These are phyloP conservation scores for Saxidomus purpurata DNA, from an alignment of 1,140 invertebrate genomes.

Conservation along the genomic window DNA sequence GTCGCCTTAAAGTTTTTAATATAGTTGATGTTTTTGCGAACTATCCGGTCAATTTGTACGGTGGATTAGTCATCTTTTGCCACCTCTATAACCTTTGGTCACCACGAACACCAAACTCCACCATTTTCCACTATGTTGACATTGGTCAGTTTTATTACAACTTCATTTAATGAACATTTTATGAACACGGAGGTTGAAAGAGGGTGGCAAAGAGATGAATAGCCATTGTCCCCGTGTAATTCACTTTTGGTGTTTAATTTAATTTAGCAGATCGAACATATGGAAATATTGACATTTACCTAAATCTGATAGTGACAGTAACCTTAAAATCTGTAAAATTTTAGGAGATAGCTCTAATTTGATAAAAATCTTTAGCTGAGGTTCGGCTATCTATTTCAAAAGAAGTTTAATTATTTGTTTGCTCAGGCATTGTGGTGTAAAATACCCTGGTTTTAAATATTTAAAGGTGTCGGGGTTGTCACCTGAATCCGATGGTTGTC, in stretches of 20 bases:
- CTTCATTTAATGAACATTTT: constrained; percentile 36
- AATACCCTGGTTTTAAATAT: constrained; percentile 48
- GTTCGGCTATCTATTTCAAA: constrained; percentile 58
- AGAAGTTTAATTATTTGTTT: constrained; percentile 65
- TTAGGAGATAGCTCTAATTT: constrained; percentile 5
- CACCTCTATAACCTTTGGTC: background rate
- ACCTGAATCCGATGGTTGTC: constrained; percentile 11
- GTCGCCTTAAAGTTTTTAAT: too few species aligned
- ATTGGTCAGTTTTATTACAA: background rate
- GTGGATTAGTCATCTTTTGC: background rate
- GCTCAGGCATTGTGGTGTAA: constrained; percentile 52
- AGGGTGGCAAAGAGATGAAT: background rate
- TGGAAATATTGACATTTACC: constrained; percentile 59
- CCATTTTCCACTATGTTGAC: background rate
- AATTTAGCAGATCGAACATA: constrained; percentile 44
- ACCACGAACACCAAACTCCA: background rate
- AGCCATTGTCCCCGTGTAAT: background rate
- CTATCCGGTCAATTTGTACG: background rate
- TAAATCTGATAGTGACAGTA: background rate
- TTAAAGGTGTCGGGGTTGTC: constrained; percentile 54
- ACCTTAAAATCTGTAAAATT: constrained; percentile 54
- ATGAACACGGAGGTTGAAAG: background rate
- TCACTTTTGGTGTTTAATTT: constrained; percentile 47
- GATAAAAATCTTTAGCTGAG: constrained; percentile 38
- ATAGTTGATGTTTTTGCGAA: background rate